A percentile compares a stretch with the other conserved stretches of the same genome.
Conservation (phyloP, 2,113 vertebrate genomes). For the Cheirogaleus medius region DNA sequence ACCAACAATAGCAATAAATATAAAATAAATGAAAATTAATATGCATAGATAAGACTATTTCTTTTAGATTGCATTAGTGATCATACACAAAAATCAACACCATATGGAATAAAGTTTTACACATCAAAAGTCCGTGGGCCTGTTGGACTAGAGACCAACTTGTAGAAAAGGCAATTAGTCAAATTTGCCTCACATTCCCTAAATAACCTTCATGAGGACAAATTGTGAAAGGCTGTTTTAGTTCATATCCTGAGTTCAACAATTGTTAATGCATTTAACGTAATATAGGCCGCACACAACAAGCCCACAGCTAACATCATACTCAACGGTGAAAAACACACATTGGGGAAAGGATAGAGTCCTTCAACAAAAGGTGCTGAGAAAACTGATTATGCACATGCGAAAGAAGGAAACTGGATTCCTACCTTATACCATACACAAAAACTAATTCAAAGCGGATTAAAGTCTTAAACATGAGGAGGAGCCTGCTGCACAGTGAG, state of each 20-base stretch:
- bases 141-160: background rate
- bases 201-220: background rate
- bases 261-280: background rate
- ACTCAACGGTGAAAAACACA: background rate
- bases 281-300: background rate
- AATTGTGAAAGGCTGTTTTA: background rate
- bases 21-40: background rate
- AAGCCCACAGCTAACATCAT: background rate
- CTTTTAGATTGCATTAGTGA: background rate
- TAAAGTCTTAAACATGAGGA: conserved; percentile 78
- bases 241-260: background rate
- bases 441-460: background rate
- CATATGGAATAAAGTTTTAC: background rate
- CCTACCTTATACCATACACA: background rate
- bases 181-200: background rate
- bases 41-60: background rate
- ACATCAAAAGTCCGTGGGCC: background rate
- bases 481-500: conserved; percentile 94
- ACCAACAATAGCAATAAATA: background rate
- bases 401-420: background rate
- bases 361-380: background rate
- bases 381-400: background rate
- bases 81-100: background rate
- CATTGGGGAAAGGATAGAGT: background rate
- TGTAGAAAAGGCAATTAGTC: background rate